A percentile compares a stretch with the other conserved stretches of the same genome.
Evolutionary conservation across 2,113 vertebrate genomes (phyloP).

Genomic region (Embiotoca jacksoni): DNA sequence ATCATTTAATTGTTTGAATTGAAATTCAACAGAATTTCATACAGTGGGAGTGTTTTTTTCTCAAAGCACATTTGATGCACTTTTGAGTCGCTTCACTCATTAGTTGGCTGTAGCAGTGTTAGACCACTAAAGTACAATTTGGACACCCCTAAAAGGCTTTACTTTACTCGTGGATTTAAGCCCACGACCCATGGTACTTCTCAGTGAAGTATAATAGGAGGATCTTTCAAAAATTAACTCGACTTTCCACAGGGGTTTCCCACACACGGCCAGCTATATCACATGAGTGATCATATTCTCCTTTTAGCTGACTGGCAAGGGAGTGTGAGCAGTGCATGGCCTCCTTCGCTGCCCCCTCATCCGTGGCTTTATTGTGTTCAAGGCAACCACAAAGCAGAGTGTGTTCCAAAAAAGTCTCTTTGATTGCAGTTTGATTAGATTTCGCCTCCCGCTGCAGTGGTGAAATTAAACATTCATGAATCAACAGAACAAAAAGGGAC

Average conservation of each 20-base stretch:
- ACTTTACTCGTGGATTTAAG: not conserved
- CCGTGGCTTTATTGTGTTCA: constrained; percentile 12
- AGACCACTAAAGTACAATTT: too few relatives aligned
- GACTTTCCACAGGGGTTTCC: constrained; percentile 8
- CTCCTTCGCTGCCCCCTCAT: constrained; percentile 14
- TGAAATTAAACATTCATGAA: constrained; percentile 19
- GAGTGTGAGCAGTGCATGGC: constrained; percentile 8
- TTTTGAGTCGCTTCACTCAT: not conserved
- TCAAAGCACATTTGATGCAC: too few relatives aligned
- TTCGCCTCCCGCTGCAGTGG: not conserved
- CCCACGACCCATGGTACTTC: not conserved
- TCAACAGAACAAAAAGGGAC: not conserved
- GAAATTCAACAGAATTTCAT: not conserved
- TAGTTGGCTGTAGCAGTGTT: not conserved
- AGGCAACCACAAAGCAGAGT: not conserved
- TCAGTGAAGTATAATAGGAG: not conserved
- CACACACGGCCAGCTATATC: constrained; percentile 4
- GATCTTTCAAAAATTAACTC: constrained; percentile 26
- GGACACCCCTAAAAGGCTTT: not conserved
- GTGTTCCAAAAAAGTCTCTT: constrained; percentile 10
- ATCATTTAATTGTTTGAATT: not conserved
- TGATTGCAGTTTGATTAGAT: constrained; percentile 19
- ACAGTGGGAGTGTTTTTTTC: too few relatives aligned
- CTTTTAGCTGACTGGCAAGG: constrained; percentile 11
- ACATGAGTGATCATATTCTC: constrained; percentile 7